Evolutionary conservation across 2,888 invertebrate genomes (phyloP).

Genomic region (Drosophila macrospina): DNA sequence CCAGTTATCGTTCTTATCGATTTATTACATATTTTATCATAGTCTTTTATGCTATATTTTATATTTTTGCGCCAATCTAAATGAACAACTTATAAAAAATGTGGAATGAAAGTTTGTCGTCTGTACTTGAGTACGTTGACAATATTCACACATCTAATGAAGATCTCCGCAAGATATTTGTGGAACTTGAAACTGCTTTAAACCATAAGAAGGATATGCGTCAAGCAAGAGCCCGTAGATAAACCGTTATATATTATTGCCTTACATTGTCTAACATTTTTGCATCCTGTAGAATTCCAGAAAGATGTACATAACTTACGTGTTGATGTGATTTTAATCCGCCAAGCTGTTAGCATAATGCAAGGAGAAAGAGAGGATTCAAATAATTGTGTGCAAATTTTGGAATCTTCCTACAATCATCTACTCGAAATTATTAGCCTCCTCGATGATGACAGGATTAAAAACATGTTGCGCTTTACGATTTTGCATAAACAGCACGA

Average conservation of each 20-base stretch:
- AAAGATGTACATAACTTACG: neutral
- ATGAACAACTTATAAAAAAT: slow-evolving; percentile 25
- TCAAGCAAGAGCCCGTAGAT: slow-evolving; percentile 11
- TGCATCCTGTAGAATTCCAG: slow-evolving; percentile 7
- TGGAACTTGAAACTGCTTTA: slow-evolving; percentile 12
- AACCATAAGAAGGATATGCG: neutral
- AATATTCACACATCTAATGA: slow-evolving; percentile 7
- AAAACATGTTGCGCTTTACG: slow-evolving; percentile 9
- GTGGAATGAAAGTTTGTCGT: slow-evolving; percentile 7
- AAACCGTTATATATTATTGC: neutral
- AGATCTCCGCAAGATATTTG: slow-evolving; percentile 2
- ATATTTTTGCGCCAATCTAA: neutral
- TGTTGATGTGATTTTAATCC: slow-evolving; percentile 22
- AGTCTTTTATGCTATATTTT: too few relatives aligned
- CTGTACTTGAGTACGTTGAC: neutral
- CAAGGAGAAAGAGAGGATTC: neutral
- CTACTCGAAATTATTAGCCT: neutral
- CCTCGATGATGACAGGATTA: slow-evolving; percentile 12
- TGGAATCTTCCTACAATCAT: neutral
- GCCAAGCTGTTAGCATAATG: neutral
- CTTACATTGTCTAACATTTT: neutral
- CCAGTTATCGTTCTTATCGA: too few relatives aligned
- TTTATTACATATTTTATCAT: too few relatives aligned
- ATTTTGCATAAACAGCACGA: slow-evolving; percentile 33
- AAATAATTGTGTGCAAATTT: neutral